phyloP scores from a whole-genome alignment of 2,797 vertebrate species.

The Choloepus didactylus region DNA sequence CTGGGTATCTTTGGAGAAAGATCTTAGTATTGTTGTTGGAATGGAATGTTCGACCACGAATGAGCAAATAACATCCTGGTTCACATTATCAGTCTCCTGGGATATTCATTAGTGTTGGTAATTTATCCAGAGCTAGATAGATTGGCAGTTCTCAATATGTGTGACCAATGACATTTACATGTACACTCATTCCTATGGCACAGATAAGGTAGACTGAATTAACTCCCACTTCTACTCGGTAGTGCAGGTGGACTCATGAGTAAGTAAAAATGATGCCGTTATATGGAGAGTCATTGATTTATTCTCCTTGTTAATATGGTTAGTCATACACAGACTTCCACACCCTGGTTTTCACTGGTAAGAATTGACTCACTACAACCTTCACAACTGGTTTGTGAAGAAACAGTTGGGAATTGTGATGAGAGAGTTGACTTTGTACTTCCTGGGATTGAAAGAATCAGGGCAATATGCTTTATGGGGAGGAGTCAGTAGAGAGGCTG shows the following conservation, averaged over 20 bases:
- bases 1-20: background rate
- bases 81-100: background rate
- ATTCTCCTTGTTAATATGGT: background rate
- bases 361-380: background rate
- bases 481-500: background rate
- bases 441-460: background rate
- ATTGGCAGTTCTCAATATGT: background rate
- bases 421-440: background rate
- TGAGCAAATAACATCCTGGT: background rate
- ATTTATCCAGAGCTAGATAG: background rate
- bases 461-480: background rate
- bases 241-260: background rate
- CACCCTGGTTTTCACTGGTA: background rate
- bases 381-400: background rate
- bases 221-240: background rate
- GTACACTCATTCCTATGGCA: background rate
- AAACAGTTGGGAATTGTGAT: background rate
- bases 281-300: background rate
- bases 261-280: background rate
- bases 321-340: background rate
- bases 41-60: background rate
- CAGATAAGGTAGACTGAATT: background rate
- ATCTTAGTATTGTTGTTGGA: background rate
- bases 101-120: background rate
- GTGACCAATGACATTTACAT: background rate